Evolutionary conservation across 2,797 vertebrate species (phyloP).

Genomic region (Pagetopsis macropterus): DNA sequence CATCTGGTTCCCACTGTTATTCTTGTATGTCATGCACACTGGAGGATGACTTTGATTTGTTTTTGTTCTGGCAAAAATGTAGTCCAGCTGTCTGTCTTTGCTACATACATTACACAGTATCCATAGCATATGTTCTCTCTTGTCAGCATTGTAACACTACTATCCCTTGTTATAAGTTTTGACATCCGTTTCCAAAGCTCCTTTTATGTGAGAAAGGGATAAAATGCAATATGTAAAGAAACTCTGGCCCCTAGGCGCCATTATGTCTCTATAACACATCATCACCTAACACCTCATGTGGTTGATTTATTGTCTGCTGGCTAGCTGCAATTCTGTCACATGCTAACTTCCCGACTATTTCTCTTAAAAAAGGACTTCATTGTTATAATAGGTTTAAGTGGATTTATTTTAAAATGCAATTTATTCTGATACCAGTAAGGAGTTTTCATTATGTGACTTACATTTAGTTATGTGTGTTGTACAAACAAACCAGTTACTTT

Average conservation of each 20-base stretch:
- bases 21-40: conserved; percentile 66
- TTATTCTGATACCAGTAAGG: conserved; percentile 20
- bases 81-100: conserved; percentile 67
- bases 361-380: conserved; percentile 21
- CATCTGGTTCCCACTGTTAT: conserved; percentile 81
- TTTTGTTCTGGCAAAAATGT: conserved; percentile 57
- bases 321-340: conserved; percentile 22
- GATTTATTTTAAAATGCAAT: conserved; percentile 31
- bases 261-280: conserved; percentile 10
- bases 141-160: conserved; percentile 13
- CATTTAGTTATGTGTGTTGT: conserved; percentile 33
- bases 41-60: conserved; percentile 68
- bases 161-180: conserved; percentile 32
- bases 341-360: neutral
- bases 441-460: conserved; percentile 23
- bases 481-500: conserved; percentile 20
- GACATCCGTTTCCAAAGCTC: conserved; percentile 22
- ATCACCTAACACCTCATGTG: neutral
- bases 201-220: conserved; percentile 23
- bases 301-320: conserved; percentile 23
- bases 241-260: neutral
- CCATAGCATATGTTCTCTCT: conserved; percentile 29
- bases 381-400: conserved; percentile 28
- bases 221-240: conserved; percentile 16
- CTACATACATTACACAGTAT: conserved; percentile 46